A percentile compares a stretch with the other conserved stretches of the same genome.
These are phyloP conservation scores for Heterohyrax brucei DNA, from an alignment of 2,797 vertebrate species.

Conservation along the genomic window DNA sequence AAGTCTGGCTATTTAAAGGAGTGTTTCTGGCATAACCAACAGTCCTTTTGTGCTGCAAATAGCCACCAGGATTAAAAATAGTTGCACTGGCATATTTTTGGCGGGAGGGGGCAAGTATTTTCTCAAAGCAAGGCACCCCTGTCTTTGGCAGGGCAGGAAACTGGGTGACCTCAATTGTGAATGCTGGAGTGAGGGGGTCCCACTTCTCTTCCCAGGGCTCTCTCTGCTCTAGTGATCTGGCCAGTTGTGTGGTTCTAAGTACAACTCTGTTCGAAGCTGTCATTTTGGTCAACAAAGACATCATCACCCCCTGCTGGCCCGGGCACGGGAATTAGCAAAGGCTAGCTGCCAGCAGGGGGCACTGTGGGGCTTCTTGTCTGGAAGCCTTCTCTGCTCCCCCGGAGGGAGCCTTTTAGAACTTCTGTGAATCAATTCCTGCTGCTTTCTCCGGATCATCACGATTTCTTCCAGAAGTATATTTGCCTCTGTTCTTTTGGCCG, in stretches of 20 bases:
- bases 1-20: constrained; percentile 65
- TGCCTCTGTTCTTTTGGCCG: not conserved
- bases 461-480: constrained; percentile 26
- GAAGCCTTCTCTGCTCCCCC: not conserved
- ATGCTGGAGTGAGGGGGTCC: not conserved
- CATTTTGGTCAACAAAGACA: not conserved
- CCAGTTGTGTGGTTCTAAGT: not conserved
- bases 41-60: constrained; percentile 79
- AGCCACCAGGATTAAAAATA: constrained; percentile 70
- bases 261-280: not conserved
- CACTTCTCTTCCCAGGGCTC: not conserved
- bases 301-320: accelerated
- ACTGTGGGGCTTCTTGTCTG: constrained; percentile 38
- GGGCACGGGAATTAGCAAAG: not conserved
- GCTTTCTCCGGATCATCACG: not conserved
- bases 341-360: constrained; percentile 62
- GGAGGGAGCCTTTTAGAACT: not conserved
- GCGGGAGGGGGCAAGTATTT: not conserved
- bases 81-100: constrained; percentile 49
- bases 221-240: not conserved
- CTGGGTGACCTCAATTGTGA: not conserved
- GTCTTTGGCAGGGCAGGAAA: not conserved
- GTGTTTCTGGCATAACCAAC: constrained; percentile 54
- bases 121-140: not conserved
- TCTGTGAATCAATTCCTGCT: not conserved